phyloP scores from a whole-genome alignment of 2,797 vertebrate genomes.

The Neomorphus geoffroyi region DNA sequence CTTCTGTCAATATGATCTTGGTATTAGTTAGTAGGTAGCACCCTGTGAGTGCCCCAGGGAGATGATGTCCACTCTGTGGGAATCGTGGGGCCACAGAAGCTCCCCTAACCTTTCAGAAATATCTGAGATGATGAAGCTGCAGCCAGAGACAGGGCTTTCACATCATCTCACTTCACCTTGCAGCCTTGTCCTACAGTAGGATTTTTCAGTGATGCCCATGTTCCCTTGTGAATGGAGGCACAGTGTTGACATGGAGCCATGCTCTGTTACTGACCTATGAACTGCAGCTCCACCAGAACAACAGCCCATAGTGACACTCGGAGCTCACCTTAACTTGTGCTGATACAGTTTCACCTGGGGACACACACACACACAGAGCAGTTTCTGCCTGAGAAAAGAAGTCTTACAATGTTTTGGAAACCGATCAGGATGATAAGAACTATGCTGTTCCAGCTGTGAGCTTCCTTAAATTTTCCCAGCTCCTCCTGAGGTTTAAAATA shows the following conservation, averaged over 20 bases:
- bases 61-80: background rate
- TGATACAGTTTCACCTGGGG: background rate
- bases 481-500: background rate
- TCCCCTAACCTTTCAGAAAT: background rate
- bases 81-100: background rate
- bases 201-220: background rate
- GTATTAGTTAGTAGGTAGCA: background rate
- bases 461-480: background rate
- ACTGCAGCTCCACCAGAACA: background rate
- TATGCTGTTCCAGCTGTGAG: background rate
- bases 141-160: background rate
- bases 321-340: background rate
- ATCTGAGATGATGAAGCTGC: background rate
- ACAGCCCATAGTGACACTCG: background rate
- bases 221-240: background rate
- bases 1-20: background rate
- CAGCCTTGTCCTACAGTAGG: background rate
- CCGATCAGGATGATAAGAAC: background rate
- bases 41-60: background rate
- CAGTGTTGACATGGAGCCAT: background rate
- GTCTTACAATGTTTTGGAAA: background rate
- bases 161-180: accelerated
- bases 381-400: background rate
- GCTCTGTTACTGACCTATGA: background rate
- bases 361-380: background rate